Conservation (phyloP, 2,888 invertebrate species). For the Tinea pellionella region DNA sequence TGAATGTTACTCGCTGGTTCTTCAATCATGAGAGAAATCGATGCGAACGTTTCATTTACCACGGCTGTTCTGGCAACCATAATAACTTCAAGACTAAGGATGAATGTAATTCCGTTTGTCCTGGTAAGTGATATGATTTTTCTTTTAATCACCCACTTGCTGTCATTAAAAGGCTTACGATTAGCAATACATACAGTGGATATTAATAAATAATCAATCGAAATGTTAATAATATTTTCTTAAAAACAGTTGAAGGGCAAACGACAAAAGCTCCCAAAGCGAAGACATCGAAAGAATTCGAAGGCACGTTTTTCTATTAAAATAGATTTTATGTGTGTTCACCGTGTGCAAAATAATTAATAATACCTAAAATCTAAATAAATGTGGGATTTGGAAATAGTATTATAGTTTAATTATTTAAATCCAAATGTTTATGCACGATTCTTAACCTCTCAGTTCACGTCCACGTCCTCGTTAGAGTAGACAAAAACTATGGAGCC, state of each 20-base stretch:
- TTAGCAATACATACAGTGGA: background rate
- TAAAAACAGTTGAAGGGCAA: conserved; percentile 37
- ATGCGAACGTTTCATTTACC: conserved; percentile 77
- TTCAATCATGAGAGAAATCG: conserved; percentile 83
- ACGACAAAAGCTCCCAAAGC: conserved; percentile 28
- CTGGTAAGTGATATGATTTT: conserved; percentile 58
- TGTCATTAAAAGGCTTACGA: no score
- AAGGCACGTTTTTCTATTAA: conserved; percentile 38
- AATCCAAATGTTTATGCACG: no score
- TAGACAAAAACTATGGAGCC: no score
- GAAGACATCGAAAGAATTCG: conserved; percentile 24
- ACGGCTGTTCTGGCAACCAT: conserved; percentile 83
- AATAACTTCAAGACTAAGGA: conserved; percentile 86
- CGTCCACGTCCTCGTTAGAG: no score
- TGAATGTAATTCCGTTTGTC: conserved; percentile 84
- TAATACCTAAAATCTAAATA: background rate
- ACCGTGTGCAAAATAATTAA: background rate
- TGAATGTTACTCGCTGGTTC: conserved; percentile 72
- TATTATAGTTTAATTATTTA: no score
- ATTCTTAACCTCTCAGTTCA: no score
- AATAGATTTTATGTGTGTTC: background rate
- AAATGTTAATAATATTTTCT: background rate
- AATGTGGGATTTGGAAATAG: no score
- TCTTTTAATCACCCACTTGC: no score
- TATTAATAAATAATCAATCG: no score